Base-by-base conservation (phyloP, 2,888 invertebrate genomes). In the Sarcophaga subvicina region DNA sequence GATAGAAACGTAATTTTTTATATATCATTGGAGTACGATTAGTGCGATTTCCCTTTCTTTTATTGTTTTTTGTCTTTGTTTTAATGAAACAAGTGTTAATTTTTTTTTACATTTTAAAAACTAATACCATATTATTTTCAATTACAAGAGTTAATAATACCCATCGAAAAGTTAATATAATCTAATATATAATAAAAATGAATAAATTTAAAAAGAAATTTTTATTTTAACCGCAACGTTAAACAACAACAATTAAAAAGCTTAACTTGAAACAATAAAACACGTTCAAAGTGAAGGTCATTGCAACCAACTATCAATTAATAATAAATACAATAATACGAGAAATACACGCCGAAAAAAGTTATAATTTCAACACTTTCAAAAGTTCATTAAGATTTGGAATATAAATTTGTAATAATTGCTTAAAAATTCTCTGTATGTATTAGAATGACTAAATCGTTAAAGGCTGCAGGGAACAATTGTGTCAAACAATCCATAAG, bases 261-360 rank as follows among this genome's bases (percentile, higher is more conserved):
- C 47, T 49, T 20, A 76, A 79, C 75, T 84, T 27, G 25, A 88
- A 80, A 79, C 59, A 66, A 88, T 63, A 76, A 83, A 87, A 90
- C 90, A 91, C 90, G 90, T 90, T 91, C 91, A 90, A 91, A 91
- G 91, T 91, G 91, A 91, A 92, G 91, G 91, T 91, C 91, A 91
- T 90, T 90, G 88, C 77, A 79, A 85, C 37, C 8, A 37, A 37
- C 67, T 81, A 77, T 37, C 60, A 54, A 72, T 83, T 69, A 77
- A 77, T 73, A 69, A 69, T 47, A 80, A 49, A 73, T 47, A 10
- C 27, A 22, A 22, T 37, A 60, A 64, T 77, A 66, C 79, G 80
- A 37, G 8, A 37, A 37, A 37, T 10, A 37, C 10, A 37, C 37
- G 2, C 37, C 37, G 37, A 37, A 37, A 27, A 10, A 37, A 37